phyloP scores from a whole-genome alignment of 92 coral and sea anemone genomes.

The Chrysogorgia sp. region DNA sequence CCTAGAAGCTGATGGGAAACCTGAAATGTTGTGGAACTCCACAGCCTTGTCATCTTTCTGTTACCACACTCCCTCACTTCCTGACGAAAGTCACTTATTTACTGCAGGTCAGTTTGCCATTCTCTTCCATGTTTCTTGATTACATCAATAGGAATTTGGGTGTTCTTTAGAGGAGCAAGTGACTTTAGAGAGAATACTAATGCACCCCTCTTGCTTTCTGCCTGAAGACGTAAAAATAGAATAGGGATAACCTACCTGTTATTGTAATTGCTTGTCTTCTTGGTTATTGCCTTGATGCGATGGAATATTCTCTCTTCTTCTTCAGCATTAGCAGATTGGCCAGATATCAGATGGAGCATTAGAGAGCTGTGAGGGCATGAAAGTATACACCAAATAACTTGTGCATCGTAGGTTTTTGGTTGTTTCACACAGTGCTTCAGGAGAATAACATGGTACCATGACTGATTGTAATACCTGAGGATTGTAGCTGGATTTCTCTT shows the following conservation, averaged over 20 bases:
- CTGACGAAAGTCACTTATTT: conserved; percentile 45
- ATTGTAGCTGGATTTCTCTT: conserved; percentile 33
- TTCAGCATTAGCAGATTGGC: conserved; percentile 59
- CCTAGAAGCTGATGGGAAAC: conserved; percentile 25
- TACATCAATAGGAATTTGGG: conserved; percentile 42
- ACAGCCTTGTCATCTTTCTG: conserved; percentile 36
- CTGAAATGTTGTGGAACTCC: conserved; percentile 57
- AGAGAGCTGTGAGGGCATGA: conserved; percentile 56
- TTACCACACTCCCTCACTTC: conserved; percentile 40
- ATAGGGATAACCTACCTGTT: conserved; percentile 53
- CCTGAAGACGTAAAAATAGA: conserved; percentile 36
- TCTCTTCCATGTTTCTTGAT: conserved; percentile 38
- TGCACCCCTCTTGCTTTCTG: conserved; percentile 45
- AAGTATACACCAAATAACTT: conserved; percentile 68
- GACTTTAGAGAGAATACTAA: conserved; percentile 36
- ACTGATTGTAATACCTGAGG: conserved; percentile 32
- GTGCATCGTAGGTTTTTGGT: conserved; percentile 52
- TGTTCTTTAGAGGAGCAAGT: conserved; percentile 36
- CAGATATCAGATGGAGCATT: conserved; percentile 45
- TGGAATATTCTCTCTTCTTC: conserved; percentile 55
- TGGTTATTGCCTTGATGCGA: conserved; percentile 50
- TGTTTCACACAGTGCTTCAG: conserved; percentile 51
- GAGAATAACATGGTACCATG: conserved; percentile 67
- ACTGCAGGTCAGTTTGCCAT: conserved; percentile 60
- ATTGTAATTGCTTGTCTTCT: conserved; percentile 57